These are phyloP conservation scores for Samia ricini DNA, from an alignment of 1,140 invertebrate genomes.

Conservation along the genomic window DNA sequence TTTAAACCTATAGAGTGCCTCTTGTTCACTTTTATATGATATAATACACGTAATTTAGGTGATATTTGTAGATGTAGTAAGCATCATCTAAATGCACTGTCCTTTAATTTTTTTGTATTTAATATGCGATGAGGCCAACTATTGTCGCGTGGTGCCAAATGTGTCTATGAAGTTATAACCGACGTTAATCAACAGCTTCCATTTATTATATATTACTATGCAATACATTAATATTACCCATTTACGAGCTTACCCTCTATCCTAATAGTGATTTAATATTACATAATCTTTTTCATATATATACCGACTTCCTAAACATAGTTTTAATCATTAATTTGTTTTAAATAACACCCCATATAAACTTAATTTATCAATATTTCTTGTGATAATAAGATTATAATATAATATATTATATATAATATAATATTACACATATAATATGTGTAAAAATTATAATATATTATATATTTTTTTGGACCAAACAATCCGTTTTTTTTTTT, in stretches of 20 bases:
- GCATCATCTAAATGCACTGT: conserved; percentile 56
- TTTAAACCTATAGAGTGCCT: conserved; percentile 78
- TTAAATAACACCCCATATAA: too few species aligned
- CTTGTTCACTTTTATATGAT: conserved; percentile 77
- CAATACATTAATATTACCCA: not conserved
- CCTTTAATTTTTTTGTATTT: conserved; percentile 26
- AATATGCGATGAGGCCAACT: conserved; percentile 32
- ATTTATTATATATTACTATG: not conserved
- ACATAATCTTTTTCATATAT: not conserved
- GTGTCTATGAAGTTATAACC: not conserved
- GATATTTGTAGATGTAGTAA: conserved; percentile 63
- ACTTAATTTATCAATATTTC: too few species aligned
- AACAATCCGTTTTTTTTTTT: too few species aligned
- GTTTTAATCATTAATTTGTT: not conserved
- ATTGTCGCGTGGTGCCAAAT: conserved; percentile 65
- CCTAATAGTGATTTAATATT: not conserved
- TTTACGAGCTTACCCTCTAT: conserved; percentile 3
- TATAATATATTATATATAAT: too few species aligned
- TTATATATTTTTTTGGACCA: too few species aligned
- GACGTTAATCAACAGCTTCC: not conserved
- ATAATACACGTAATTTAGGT: conserved; percentile 61
- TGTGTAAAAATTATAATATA: too few species aligned
- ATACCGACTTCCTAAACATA: not conserved
- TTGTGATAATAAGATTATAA: too few species aligned
- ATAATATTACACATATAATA: too few species aligned